Percentiles rank a stretch among this genome's conserved stretches.
phyloP scores from a whole-genome alignment of 2,888 invertebrate genomes.

The Hololepta plana region DNA sequence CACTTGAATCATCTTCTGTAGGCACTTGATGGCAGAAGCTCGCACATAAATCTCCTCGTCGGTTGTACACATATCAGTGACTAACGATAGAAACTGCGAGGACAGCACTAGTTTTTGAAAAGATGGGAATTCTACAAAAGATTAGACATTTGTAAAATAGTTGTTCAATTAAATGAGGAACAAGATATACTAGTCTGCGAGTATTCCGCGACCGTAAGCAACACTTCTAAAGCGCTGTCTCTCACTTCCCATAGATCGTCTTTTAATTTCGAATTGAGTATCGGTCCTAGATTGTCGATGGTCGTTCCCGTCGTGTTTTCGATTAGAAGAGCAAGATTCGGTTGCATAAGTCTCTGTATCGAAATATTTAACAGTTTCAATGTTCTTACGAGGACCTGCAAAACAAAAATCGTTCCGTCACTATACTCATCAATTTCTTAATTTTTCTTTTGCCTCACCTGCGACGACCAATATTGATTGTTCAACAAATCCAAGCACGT shows the following conservation, averaged over 20 bases:
- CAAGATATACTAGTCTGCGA: slow-evolving; percentile 46
- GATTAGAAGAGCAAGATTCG: slow-evolving; percentile 54
- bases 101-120: slow-evolving; percentile 53
- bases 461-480: slow-evolving; percentile 30
- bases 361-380: slow-evolving; percentile 50
- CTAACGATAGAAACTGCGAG: slow-evolving; percentile 43
- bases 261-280: slow-evolving; percentile 49
- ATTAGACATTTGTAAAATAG: slow-evolving; percentile 5
- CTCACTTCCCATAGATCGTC: slow-evolving; percentile 63
- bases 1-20: slow-evolving; percentile 48
- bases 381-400: slow-evolving; percentile 50
- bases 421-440: too few relatives aligned
- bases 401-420: slow-evolving; percentile 10
- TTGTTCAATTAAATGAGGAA: slow-evolving; percentile 1
- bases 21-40: slow-evolving; percentile 53
- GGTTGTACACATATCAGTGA: slow-evolving; percentile 43
- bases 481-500: slow-evolving; percentile 34
- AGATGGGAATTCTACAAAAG: slow-evolving; percentile 51
- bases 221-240: slow-evolving; percentile 56
- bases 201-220: slow-evolving; percentile 49
- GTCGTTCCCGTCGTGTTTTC: slow-evolving; percentile 42
- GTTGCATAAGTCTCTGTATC: slow-evolving; percentile 57
- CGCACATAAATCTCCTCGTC: slow-evolving; percentile 61
- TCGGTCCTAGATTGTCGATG: slow-evolving; percentile 44
- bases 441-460: too few relatives aligned